Conservation (phyloP, 2,113 vertebrate species). For the Ancistrus triradiatus region DNA sequence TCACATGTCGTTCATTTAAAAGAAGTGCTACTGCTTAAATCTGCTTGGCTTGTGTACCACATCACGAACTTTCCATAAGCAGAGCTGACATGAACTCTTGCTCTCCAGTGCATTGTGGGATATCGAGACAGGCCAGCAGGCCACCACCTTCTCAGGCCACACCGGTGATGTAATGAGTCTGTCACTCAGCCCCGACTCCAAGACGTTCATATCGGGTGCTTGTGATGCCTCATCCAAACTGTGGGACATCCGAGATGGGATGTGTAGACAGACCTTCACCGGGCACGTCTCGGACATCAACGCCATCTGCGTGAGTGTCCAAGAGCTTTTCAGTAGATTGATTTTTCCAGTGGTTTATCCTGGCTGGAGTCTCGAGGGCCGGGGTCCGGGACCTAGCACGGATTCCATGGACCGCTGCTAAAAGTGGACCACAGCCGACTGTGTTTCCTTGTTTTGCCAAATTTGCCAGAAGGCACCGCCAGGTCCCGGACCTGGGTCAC, state of each 20-base stretch:
- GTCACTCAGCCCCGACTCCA: conserved; percentile 88
- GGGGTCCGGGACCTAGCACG: too few relatives aligned
- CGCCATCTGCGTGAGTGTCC: conserved; percentile 85
- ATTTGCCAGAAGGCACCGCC: too few relatives aligned
- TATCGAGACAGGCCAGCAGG: conserved; percentile 94
- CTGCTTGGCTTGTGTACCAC: too few relatives aligned
- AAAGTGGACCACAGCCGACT: too few relatives aligned
- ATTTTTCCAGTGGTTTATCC: too few relatives aligned
- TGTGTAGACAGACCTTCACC: conserved; percentile 94
- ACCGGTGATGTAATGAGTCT: conserved; percentile 97
- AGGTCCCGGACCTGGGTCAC: too few relatives aligned
- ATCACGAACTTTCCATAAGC: too few relatives aligned
- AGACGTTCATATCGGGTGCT: conserved; percentile 92
- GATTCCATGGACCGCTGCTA: too few relatives aligned
- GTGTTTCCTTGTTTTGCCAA: too few relatives aligned
- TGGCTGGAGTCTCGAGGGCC: too few relatives aligned
- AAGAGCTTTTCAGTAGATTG: neutral
- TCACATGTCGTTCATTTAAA: too few relatives aligned
- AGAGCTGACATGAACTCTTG: neutral
- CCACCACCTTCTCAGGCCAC: conserved; percentile 87
- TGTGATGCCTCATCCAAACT: conserved; percentile 95
- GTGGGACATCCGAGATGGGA: conserved; percentile 94
- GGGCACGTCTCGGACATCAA: conserved; percentile 96
- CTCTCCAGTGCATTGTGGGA: conserved; percentile 88
- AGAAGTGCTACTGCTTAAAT: too few relatives aligned